Evolutionary conservation across 2,797 vertebrate genomes (phyloP).

Genomic region (Lepilemur septentrionalis): DNA sequence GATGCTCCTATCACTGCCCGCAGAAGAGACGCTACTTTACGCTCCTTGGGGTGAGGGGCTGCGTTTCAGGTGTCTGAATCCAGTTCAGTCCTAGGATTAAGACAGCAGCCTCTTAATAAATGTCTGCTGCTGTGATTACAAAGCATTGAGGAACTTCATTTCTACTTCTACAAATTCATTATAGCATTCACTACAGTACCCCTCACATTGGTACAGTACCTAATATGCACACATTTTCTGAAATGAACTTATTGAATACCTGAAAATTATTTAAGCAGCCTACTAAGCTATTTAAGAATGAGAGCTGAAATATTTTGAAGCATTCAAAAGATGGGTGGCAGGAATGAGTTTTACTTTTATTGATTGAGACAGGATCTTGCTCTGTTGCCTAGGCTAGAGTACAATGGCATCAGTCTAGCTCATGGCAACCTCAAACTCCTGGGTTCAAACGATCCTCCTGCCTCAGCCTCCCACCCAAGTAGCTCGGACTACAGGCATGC

Average conservation of each 20-base stretch:
- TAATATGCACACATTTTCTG: background rate
- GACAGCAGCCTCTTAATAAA: background rate
- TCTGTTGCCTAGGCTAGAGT: too few species aligned
- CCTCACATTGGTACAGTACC: background rate
- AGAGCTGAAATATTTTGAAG: background rate
- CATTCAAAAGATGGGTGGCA: fast-evolving
- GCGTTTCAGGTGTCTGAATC: background rate
- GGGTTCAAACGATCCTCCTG: too few species aligned
- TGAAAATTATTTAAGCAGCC: background rate
- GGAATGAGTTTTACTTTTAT: too few species aligned
- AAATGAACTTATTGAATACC: background rate
- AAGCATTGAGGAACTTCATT: background rate
- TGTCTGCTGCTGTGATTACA: background rate
- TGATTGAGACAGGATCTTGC: too few species aligned
- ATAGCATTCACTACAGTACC: background rate
- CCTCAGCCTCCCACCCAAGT: too few species aligned
- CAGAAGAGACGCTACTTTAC: background rate
- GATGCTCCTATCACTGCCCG: background rate
- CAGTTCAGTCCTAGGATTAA: background rate
- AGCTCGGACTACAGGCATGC: too few species aligned
- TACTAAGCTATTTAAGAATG: background rate
- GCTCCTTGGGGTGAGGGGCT: fast-evolving
- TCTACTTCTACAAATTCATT: background rate
- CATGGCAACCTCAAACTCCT: too few species aligned
- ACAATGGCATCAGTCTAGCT: too few species aligned